A percentile compares a stretch with the other conserved stretches of the same genome.
phyloP scores from a whole-genome alignment of 2,888 invertebrate genomes.

The Ceraclea dissimilis region DNA sequence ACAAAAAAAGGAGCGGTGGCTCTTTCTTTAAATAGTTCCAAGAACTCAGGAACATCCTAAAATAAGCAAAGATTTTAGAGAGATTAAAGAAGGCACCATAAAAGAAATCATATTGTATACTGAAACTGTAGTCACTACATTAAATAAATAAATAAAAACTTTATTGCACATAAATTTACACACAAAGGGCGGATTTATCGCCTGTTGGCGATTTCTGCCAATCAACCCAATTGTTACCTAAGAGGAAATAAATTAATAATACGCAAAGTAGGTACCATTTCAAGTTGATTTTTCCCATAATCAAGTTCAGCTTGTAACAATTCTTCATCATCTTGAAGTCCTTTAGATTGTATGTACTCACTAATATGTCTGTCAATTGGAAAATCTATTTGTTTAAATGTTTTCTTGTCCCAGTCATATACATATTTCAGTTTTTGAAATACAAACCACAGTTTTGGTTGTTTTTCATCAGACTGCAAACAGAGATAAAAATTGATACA shows the following conservation, averaged over 20 bases:
- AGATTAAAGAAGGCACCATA: neutral
- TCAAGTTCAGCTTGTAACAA: conserved; percentile 66
- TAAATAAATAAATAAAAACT: too few relatives aligned
- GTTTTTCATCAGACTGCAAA: conserved; percentile 37
- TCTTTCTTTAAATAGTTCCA: conserved; percentile 92
- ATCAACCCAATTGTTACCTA: too few relatives aligned
- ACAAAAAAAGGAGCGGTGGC: conserved; percentile 99
- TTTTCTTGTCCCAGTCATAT: conserved; percentile 76
- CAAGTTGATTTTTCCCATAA: conserved; percentile 83
- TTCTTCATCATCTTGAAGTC: conserved; percentile 77
- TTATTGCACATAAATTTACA: too few relatives aligned
- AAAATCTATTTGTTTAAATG: conserved; percentile 76
- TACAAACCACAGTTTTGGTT: conserved; percentile 72
- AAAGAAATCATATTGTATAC: neutral
- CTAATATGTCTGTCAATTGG: conserved; percentile 66
- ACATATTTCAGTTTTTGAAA: conserved; percentile 98
- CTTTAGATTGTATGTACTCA: conserved; percentile 77
- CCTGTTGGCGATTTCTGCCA: too few relatives aligned
- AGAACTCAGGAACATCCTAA: conserved; percentile 87
- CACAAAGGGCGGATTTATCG: too few relatives aligned
- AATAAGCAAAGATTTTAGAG: conserved; percentile 29
- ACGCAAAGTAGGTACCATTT: conserved; percentile 77
- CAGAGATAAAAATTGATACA: neutral
- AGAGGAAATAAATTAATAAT: too few relatives aligned
- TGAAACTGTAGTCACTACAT: too few relatives aligned